A percentile compares a stretch with the other conserved stretches of the same genome.
Evolutionary conservation across 2,797 vertebrate genomes (phyloP).

Genomic region (Morus bassanus): DNA sequence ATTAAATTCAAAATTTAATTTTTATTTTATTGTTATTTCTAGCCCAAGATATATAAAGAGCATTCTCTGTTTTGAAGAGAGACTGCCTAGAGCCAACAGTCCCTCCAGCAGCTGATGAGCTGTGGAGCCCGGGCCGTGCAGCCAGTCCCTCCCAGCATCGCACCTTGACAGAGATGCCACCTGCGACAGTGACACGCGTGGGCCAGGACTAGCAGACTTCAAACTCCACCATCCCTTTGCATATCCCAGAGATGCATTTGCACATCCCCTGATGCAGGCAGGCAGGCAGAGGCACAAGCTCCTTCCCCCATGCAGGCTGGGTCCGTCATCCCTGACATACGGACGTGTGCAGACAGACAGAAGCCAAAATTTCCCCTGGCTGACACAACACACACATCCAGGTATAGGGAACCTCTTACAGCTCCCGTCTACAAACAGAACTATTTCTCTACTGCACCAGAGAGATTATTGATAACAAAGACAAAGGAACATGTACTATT

Average conservation of each 20-base stretch:
- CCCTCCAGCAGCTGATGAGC: not conserved
- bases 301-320: not conserved
- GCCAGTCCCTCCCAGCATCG: not conserved
- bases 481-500: not conserved
- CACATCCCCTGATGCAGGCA: not conserved
- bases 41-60: not conserved
- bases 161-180: not conserved
- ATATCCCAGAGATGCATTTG: accelerated
- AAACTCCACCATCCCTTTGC: not conserved
- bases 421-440: not conserved
- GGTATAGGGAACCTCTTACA: not conserved
- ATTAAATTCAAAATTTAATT: not conserved
- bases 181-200: accelerated
- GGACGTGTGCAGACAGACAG: not conserved
- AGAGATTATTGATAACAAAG: not conserved
- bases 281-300: not conserved
- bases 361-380: not conserved
- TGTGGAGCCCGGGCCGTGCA: not conserved
- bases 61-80: not conserved
- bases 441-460: not conserved
- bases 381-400: not conserved
- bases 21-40: not conserved
- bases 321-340: not conserved
- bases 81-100: too few relatives aligned
- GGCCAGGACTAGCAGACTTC: not conserved